Base-by-base conservation (phyloP, 1,140 invertebrate genomes). In the Dinothrombium tinctorium region DNA sequence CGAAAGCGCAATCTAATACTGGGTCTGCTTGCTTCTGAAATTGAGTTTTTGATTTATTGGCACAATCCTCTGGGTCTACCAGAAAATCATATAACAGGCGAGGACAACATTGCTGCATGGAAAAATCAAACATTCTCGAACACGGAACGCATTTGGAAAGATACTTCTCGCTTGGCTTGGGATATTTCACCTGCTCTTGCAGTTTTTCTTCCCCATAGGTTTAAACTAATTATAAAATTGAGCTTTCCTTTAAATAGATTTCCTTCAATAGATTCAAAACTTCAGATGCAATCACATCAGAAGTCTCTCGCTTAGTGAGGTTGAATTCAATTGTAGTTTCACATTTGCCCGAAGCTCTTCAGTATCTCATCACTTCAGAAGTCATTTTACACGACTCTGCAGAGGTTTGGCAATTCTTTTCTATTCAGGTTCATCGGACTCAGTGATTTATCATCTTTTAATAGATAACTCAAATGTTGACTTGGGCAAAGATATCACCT, bases 1-100 rank as follows among this genome's bases (percentile, higher is more conserved):
- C 78, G 79, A 55, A 95, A 92, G 53, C 63, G 90, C 40, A 92
- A 87, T 59, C 66, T 98, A 3, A 89, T 99, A 47, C 59, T 98
- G 11, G 78, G 89, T 52, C 61, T 96, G 23, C 58, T 94, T 59
- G 80, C 82, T 14, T 77, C 80, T 15, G 81, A 90, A 60, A 79
- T 96, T 51, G 90, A 98, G 58, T 76, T 89, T 51, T 65, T 98
- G 19, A 68, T 83, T 39, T 86, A 82, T 0, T 98, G 89, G 87
- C 72, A 86, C 53, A 94, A 96, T 64, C 89, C 90, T 0, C 71
- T 82, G 43, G 61, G 69, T 36, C 54, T 72, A 4, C 61, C 71
- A 3, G 82, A 94, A 52, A 61, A 74, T 22, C 58, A 61, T 12
- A 61, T 86, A 9, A 57, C 66, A 39, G 79, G 76, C 19, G 81